Evolutionary conservation across 2,888 invertebrate species (phyloP).

Genomic region (Magallana nippona): DNA sequence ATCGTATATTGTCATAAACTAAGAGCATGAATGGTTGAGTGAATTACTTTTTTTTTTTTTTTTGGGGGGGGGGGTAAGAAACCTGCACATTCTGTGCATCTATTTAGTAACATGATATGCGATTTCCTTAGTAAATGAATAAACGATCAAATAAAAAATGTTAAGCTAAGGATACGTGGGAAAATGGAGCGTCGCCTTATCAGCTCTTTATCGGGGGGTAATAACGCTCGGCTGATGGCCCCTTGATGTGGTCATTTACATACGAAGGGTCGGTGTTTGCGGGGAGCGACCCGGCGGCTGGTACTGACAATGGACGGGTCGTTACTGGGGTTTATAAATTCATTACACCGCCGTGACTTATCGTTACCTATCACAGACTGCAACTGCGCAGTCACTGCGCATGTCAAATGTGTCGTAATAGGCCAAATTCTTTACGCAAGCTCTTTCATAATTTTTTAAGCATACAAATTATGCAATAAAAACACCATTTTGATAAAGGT

Average conservation of each 20-base stretch:
- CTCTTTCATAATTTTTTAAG: no score
- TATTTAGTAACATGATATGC: no score
- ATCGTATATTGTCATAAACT: no score
- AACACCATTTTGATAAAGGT: background rate
- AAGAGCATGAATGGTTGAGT: no score
- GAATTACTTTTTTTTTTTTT: no score
- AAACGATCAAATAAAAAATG: background rate
- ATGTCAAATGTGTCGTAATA: no score
- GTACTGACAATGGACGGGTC: background rate
- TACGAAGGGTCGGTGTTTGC: background rate
- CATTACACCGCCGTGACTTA: slow-evolving; percentile 8
- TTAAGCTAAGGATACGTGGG: no score
- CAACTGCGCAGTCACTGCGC: background rate
- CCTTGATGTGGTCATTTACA: background rate
- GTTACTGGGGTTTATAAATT: background rate
- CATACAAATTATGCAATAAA: background rate
- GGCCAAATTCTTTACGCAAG: no score
- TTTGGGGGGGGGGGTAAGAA: no score
- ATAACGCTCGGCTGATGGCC: slow-evolving; percentile 8
- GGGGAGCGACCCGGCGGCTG: background rate
- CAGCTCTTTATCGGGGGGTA: background rate
- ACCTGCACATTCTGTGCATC: no score
- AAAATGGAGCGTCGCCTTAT: background rate
- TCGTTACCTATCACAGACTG: background rate
- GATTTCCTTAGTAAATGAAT: no score